Percentiles rank a stretch among this genome's conserved stretches.
These are phyloP conservation scores for Willisornis vidua DNA, from an alignment of 2,113 vertebrate species.

Conservation along the genomic window DNA sequence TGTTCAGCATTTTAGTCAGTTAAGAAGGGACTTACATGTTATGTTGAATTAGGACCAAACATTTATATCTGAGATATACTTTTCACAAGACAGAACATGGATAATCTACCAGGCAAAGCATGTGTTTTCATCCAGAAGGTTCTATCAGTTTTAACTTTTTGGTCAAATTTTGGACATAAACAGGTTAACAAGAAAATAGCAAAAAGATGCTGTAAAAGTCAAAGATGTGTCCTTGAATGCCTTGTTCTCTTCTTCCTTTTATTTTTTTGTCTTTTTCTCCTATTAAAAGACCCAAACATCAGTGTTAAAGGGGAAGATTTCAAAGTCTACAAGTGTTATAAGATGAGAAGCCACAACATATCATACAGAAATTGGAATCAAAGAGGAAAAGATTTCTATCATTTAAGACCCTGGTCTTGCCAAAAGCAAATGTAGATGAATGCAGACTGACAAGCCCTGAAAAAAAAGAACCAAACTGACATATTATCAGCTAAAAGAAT, in stretches of 20 bases:
- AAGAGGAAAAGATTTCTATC: slow-evolving; percentile 42
- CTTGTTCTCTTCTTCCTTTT: not conserved
- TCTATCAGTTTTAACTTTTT: not conserved
- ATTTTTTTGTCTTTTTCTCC: not conserved
- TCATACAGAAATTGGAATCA: not conserved
- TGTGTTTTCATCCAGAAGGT: not conserved
- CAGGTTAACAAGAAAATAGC: not conserved
- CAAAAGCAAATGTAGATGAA: slow-evolving; percentile 54
- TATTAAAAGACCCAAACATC: not conserved
- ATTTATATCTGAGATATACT: not conserved
- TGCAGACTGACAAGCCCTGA: slow-evolving; percentile 23
- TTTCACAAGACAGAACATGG: not conserved
- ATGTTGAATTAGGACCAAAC: not conserved
- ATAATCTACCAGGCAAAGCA: not conserved
- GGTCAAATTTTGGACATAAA: not conserved
- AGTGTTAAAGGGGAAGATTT: not conserved
- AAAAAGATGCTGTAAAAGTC: not conserved
- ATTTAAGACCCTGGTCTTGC: slow-evolving; percentile 13
- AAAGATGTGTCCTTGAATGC: not conserved
- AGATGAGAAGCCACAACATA: not conserved
- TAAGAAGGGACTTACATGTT: not conserved
- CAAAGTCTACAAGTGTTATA: slow-evolving; percentile 1
- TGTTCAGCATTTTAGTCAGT: not conserved
- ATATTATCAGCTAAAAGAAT: slow-evolving; percentile 30
- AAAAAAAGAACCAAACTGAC: slow-evolving; percentile 29